Conservation (phyloP, 2,888 invertebrate species). For the Dryococelus australis region DNA sequence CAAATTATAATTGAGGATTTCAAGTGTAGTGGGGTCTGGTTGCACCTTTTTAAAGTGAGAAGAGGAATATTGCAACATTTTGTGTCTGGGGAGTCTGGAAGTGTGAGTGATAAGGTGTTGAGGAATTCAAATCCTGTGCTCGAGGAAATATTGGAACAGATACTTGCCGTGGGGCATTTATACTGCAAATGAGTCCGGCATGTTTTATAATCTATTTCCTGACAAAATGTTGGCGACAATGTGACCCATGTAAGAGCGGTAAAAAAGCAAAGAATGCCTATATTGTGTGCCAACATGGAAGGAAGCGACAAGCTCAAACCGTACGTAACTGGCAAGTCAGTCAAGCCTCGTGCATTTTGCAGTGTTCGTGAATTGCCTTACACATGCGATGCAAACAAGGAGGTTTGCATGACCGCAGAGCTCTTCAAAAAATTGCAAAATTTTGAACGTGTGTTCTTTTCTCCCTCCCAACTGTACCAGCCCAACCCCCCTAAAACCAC, state of each 20-base stretch:
- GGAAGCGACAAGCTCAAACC: slow-evolving; percentile 34
- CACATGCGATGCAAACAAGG: slow-evolving; percentile 31
- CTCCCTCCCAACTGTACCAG: slow-evolving; percentile 18
- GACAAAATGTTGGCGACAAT: slow-evolving; percentile 12
- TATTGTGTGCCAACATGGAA: slow-evolving; percentile 27
- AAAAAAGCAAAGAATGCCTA: background rate
- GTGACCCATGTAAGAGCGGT: background rate
- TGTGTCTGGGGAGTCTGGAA: background rate
- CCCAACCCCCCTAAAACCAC: too few relatives aligned
- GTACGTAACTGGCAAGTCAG: slow-evolving; percentile 36
- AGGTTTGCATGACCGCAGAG: slow-evolving; percentile 20
- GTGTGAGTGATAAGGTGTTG: background rate
- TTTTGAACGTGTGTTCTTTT: slow-evolving; percentile 32
- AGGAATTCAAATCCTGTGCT: background rate
- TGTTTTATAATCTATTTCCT: slow-evolving; percentile 2
- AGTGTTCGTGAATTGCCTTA: slow-evolving; percentile 29
- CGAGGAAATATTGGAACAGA: background rate
- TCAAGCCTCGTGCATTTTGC: slow-evolving; percentile 29
- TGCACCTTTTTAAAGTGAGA: background rate
- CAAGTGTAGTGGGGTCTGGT: background rate
- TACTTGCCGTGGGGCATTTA: background rate
- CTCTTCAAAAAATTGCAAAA: slow-evolving; percentile 20
- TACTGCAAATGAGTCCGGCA: background rate
- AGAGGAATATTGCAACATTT: background rate
- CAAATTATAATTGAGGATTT: background rate